Base-by-base conservation (phyloP, 2,797 vertebrate species). In the Danio choprae region DNA sequence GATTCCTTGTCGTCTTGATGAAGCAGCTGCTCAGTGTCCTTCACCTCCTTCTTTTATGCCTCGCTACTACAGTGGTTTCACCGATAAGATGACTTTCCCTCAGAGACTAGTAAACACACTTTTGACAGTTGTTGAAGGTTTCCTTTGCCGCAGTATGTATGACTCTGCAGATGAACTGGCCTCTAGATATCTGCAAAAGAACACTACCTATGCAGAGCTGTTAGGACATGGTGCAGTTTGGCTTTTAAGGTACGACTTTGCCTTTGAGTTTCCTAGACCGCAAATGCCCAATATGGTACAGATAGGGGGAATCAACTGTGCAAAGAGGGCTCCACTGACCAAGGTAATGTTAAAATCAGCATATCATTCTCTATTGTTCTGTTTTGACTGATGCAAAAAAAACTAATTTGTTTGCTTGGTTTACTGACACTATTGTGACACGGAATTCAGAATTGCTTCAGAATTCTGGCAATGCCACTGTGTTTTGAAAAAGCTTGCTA, bases 251-350 rank as follows among this genome's bases (percentile, higher is more conserved):
- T 93, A 88, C 0, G 95, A 96, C 83, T 97, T 95, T 77, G 70
- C 87, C 5, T 93, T 96, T 74, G 93, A 95, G 38, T 91, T 81
- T 82, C 91, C 92, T 7, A 93, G 76, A 82, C 96, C 95, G 1
- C 1, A 94, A 40, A 91, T 97, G 95, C 95, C 96, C 51, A 96
- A 94, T 46, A 93, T 94, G 93, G 85, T 95, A 81, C 86, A 91
- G 1, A 92, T 95, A 5, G 95, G 95, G 46, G 95, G 95, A 2
- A 91, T 97, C 78, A 97, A 94, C 77, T 97, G 95, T 91, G 92
- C 6, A 65, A 80, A 89, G 13, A 89, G 68, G 76, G 87, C 89
- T 36, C 85, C 86, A 0, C 87, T 97, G 0, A 53, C 90, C 78
- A 88, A 87, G 75, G 96, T 97, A 90, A 92, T 95, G 94, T 69